Evolutionary conservation across 2,113 vertebrate genomes (phyloP).

Genomic region (Equus quagga): DNA sequence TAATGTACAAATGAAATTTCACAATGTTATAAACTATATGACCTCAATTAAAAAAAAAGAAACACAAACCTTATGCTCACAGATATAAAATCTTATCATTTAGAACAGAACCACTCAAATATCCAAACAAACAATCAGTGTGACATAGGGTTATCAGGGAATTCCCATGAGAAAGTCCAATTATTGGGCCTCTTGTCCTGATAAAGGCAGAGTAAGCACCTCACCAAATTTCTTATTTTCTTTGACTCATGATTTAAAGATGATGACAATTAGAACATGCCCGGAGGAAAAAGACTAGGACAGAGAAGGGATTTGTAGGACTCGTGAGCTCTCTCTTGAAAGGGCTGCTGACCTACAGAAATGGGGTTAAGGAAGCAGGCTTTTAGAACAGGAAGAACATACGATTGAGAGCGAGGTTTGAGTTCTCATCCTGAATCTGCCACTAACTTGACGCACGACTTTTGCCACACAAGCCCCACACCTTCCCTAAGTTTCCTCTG

Average conservation of each 20-base stretch:
- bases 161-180: background rate
- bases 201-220: background rate
- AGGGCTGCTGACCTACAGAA: background rate
- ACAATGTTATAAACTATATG: too few relatives aligned
- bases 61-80: background rate
- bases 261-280: background rate
- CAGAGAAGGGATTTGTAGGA: background rate
- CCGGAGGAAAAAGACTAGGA: background rate
- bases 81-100: background rate
- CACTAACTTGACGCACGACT: background rate
- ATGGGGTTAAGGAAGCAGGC: background rate
- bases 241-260: background rate
- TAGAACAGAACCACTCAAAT: background rate
- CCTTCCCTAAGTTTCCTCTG: background rate
- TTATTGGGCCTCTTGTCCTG: background rate
- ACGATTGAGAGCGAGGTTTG: background rate
- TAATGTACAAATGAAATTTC: too few relatives aligned
- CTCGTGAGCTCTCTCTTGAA: background rate
- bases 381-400: background rate
- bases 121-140: background rate
- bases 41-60: too few relatives aligned
- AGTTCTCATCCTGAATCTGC: background rate
- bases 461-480: background rate
- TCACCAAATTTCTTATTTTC: background rate
- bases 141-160: background rate